Evolutionary conservation across 2,113 vertebrate species (phyloP).

Genomic region (Glaucidium brasilianum): DNA sequence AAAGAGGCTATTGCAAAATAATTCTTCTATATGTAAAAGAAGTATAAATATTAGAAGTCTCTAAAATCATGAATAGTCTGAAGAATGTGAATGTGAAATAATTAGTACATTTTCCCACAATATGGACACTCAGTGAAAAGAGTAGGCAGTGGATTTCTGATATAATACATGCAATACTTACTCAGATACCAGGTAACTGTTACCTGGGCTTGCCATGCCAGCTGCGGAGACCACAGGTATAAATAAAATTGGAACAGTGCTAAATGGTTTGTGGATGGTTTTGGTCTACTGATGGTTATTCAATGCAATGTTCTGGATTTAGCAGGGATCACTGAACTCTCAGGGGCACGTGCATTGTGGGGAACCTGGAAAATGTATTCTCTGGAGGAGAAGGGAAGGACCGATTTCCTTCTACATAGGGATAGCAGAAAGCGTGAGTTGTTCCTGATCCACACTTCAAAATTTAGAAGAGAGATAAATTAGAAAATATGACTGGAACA

Average conservation of each 20-base stretch:
- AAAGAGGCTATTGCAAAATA: background rate
- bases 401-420: background rate
- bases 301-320: background rate
- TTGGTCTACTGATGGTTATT: background rate
- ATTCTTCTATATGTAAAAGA: background rate
- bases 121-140: background rate
- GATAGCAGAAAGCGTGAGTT: background rate
- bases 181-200: background rate
- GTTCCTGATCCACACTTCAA: background rate
- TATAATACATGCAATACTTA: background rate
- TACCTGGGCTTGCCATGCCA: background rate
- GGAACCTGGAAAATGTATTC: background rate
- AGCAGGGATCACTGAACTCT: background rate
- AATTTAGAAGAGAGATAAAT: background rate
- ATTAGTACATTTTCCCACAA: background rate
- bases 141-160: background rate
- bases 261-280: background rate
- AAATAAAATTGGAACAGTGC: background rate
- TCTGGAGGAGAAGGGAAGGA: background rate
- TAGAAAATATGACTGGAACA: background rate
- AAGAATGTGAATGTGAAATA: background rate
- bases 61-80: background rate
- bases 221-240: background rate
- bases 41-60: background rate
- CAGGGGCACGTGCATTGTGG: rapidly evolving